Evolutionary conservation across 2,113 vertebrate genomes (phyloP).

Genomic region (zebrafish (Danio rerio)): DNA sequence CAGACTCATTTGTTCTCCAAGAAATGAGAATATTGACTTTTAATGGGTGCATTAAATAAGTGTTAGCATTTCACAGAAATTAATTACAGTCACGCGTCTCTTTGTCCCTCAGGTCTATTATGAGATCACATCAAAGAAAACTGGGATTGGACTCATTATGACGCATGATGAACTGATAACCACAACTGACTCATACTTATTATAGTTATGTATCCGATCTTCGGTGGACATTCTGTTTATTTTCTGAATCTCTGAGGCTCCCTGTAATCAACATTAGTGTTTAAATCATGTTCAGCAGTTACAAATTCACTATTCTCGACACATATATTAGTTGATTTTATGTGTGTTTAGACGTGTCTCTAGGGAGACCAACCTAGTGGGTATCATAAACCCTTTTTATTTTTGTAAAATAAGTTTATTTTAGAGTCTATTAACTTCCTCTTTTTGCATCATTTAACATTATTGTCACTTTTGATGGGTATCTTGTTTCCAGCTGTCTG

Average conservation of each 20-base stretch:
- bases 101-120: background rate
- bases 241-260: background rate
- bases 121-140: background rate
- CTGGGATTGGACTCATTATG: constrained; percentile 6
- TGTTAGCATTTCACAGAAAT: background rate
- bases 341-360: constrained; percentile 11
- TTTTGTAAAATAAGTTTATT: constrained; percentile 20
- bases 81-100: background rate
- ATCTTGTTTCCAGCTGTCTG: constrained; percentile 53
- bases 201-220: background rate
- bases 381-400: constrained; percentile 27
- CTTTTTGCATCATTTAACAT: constrained; percentile 31
- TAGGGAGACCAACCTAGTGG: background rate
- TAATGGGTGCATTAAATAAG: background rate
- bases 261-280: background rate
- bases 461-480: constrained; percentile 30
- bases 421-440: constrained; percentile 32
- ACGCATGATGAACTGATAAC: background rate
- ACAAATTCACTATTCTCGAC: constrained; percentile 56
- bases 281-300: background rate
- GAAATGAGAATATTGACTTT: background rate
- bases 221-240: background rate
- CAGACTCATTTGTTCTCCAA: background rate
- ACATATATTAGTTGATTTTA: constrained; percentile 42
- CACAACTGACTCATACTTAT: background rate